A percentile compares a stretch with the other conserved stretches of the same genome.
Evolutionary conservation across 2,888 invertebrate species (phyloP).

Genomic region (Monochamus alternatus): DNA sequence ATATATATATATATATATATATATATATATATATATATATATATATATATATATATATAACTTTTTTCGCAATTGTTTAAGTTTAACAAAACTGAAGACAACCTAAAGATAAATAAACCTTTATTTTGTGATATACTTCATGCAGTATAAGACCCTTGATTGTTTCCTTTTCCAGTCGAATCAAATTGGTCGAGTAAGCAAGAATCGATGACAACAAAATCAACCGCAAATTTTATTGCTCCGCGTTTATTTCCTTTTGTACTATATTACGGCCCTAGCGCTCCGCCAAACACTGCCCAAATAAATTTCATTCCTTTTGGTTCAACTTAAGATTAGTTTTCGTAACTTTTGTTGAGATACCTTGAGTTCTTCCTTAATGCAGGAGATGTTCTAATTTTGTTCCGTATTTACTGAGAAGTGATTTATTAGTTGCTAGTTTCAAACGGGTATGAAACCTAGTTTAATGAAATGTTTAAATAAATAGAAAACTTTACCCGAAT

Average conservation of each 20-base stretch:
- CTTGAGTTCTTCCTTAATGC: conserved; percentile 27
- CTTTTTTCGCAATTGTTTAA: too few relatives aligned
- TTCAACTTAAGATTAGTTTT: conserved; percentile 41
- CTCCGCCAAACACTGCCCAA: conserved; percentile 34
- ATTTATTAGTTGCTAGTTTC: conserved; percentile 37
- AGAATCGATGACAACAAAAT: conserved; percentile 50
- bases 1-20: too few relatives aligned
- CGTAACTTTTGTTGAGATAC: conserved; percentile 38
- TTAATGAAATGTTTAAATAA: conserved; percentile 18
- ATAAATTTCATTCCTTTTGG: conserved; percentile 40
- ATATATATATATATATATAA: too few relatives aligned
- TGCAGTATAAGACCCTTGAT: conserved; percentile 40
- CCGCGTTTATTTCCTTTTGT: conserved; percentile 37
- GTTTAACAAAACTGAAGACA: too few relatives aligned
- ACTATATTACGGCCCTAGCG: conserved; percentile 30
- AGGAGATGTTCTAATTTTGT: conserved; percentile 36
- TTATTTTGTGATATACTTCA: conserved; percentile 17
- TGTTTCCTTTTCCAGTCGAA: conserved; percentile 42
- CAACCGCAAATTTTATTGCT: conserved; percentile 48
- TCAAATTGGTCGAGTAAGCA: conserved; percentile 48
- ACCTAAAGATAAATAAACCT: not conserved
- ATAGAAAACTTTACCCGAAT: not conserved
- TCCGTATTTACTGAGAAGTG: conserved; percentile 36
- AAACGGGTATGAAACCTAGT: conserved; percentile 2
- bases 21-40: too few relatives aligned